These are phyloP conservation scores for Pollenia griseotomentosa DNA, from an alignment of 2,888 invertebrate species.

Conservation along the genomic window DNA sequence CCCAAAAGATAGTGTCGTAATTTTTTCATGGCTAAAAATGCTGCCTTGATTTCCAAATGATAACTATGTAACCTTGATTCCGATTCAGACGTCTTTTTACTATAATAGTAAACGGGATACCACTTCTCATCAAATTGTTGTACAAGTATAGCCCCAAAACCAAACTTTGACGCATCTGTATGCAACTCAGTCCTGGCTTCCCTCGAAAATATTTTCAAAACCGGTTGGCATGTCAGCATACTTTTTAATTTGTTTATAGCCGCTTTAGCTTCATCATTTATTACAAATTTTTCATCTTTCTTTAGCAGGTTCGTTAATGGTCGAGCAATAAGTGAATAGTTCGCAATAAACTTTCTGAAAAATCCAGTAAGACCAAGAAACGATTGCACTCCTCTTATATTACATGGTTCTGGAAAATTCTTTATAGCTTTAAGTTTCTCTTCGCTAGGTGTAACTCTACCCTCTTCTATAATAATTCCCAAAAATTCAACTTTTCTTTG, in stretches of 20 bases:
- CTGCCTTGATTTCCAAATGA: slow-evolving; percentile 74
- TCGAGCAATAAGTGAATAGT: slow-evolving; percentile 57
- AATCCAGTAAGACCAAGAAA: slow-evolving; percentile 68
- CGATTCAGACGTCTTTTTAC: slow-evolving; percentile 49
- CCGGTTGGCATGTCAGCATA: slow-evolving; percentile 30
- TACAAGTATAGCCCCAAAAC: slow-evolving; percentile 69
- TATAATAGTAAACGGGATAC: slow-evolving; percentile 67
- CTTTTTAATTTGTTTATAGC: slow-evolving; percentile 60
- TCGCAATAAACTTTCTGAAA: slow-evolving; percentile 61
- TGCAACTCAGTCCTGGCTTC: slow-evolving; percentile 66
- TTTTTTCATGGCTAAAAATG: slow-evolving; percentile 73
- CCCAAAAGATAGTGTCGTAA: slow-evolving; percentile 75
- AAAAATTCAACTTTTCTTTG: slow-evolving; percentile 62
- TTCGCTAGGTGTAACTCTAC: slow-evolving; percentile 55
- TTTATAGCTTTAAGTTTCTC: slow-evolving; percentile 52
- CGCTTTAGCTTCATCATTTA: slow-evolving; percentile 33
- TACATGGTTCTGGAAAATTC: slow-evolving; percentile 57
- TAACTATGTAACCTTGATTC: slow-evolving; percentile 72
- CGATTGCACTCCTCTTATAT: slow-evolving; percentile 53
- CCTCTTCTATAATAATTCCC: slow-evolving; percentile 63
- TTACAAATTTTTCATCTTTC: slow-evolving; percentile 35
- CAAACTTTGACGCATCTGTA: slow-evolving; percentile 71
- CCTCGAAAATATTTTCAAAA: slow-evolving; percentile 60
- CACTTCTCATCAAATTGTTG: slow-evolving; percentile 64
- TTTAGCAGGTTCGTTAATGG: slow-evolving; percentile 60